These are phyloP conservation scores for Myrmecobius fasciatus DNA, from an alignment of 2,113 vertebrate genomes.

Conservation along the genomic window DNA sequence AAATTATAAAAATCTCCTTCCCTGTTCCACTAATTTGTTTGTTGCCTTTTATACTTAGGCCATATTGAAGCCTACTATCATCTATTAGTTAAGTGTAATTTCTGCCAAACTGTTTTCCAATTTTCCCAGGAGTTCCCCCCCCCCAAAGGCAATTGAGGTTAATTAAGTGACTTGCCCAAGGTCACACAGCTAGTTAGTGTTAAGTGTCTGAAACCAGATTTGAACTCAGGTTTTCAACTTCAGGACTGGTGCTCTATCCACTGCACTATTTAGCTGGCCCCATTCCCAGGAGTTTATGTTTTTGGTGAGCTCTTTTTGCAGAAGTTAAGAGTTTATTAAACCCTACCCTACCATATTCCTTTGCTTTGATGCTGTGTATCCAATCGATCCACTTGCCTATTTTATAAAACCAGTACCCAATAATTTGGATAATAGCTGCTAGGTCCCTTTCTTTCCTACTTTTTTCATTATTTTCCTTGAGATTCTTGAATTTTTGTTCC, in stretches of 20 bases:
- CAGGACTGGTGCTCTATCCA: too few species aligned
- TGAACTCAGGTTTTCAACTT: too few species aligned
- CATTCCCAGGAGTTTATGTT: too few species aligned
- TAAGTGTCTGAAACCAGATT: too few species aligned
- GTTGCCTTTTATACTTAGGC: neutral
- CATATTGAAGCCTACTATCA: neutral
- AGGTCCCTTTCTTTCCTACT: neutral
- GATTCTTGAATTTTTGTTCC: neutral
- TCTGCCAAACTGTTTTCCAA: neutral
- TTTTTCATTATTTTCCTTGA: neutral
- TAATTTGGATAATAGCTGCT: neutral
- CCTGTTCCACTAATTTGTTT: neutral
- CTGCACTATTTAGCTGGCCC: too few species aligned
- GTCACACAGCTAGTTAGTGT: too few species aligned
- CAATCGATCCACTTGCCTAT: neutral
- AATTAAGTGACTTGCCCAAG: too few species aligned
- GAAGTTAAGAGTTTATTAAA: neutral
- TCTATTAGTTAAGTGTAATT: neutral
- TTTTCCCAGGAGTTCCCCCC: too few species aligned
- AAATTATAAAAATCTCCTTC: too few species aligned
- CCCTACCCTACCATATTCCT: neutral
- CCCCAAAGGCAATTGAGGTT: too few species aligned
- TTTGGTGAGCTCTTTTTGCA: neutral
- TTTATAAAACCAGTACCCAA: neutral
- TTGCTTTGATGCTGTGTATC: neutral